Evolutionary conservation across 2,797 vertebrate genomes (phyloP).

Genomic region (Pterois miles): DNA sequence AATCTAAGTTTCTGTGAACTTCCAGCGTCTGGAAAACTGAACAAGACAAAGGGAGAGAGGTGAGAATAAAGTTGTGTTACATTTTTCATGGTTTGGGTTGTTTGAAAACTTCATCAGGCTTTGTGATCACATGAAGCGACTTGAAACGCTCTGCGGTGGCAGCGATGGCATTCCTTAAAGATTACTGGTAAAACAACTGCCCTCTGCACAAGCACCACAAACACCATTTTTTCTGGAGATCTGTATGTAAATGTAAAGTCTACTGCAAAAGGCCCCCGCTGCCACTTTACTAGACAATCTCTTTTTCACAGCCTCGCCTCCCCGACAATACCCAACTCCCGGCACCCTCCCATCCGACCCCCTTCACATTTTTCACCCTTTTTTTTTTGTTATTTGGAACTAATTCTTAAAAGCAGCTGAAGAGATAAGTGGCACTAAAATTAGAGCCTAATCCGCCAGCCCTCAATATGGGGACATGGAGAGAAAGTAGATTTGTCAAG

Average conservation of each 20-base stretch:
- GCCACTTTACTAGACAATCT: conserved; percentile 57
- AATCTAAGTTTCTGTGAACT: conserved; percentile 2
- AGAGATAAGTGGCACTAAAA: conserved; percentile 78
- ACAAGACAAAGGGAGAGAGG: neutral
- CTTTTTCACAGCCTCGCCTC: conserved; percentile 54
- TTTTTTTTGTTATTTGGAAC: conserved; percentile 75
- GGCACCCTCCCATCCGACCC: conserved; percentile 30
- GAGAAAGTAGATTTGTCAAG: conserved; percentile 82
- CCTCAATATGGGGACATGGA: conserved; percentile 73
- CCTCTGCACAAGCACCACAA: conserved; percentile 27
- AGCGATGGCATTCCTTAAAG: conserved; percentile 18
- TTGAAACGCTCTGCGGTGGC: conserved; percentile 7
- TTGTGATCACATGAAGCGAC: conserved; percentile 49
- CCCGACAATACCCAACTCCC: conserved; percentile 58
- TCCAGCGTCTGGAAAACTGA: conserved; percentile 10
- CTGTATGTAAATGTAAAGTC: conserved; percentile 63
- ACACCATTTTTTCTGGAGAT: conserved; percentile 34
- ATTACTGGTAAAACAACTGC: conserved; percentile 40
- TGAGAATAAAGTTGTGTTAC: conserved; percentile 7
- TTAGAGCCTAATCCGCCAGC: conserved; percentile 73
- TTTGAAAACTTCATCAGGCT: conserved; percentile 43
- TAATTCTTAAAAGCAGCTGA: conserved; percentile 73
- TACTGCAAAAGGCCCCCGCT: conserved; percentile 47
- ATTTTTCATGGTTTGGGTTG: conserved; percentile 55
- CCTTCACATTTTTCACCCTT: conserved; percentile 64